These are phyloP conservation scores for Poeciliopsis paucimaculata DNA, from an alignment of 2,797 vertebrate genomes.

Conservation along the genomic window DNA sequence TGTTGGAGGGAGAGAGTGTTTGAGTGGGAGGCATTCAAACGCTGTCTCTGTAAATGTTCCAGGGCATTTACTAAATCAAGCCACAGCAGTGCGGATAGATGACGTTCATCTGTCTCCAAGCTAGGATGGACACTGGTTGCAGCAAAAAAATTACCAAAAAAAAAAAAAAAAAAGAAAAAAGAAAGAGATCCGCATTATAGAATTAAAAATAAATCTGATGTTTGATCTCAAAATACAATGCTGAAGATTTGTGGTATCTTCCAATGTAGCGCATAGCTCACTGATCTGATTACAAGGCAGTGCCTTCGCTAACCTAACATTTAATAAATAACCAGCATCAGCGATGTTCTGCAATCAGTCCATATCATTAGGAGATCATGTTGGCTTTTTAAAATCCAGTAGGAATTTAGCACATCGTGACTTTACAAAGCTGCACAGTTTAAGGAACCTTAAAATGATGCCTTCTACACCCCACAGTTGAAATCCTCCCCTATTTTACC, in stretches of 20 bases:
- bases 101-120: conserved; percentile 64
- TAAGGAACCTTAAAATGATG: too few relatives aligned
- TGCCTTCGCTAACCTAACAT: not conserved
- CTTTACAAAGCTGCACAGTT: not conserved
- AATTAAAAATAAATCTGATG: conserved; percentile 1
- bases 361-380: not conserved
- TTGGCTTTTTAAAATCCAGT: not conserved
- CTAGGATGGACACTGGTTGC: conserved; percentile 52
- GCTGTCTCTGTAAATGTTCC: conserved; percentile 78
- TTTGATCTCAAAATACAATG: conserved; percentile 16
- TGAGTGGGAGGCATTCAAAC: conserved; percentile 79
- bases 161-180: conserved; percentile 22
- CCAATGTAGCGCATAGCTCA: conserved; percentile 14
- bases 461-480: too few relatives aligned
- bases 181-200: not conserved
- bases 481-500: too few relatives aligned
- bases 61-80: conserved; percentile 80
- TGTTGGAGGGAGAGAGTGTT: conserved; percentile 74
- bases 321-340: not conserved
- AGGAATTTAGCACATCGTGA: not conserved
- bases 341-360: not conserved
- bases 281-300: not conserved
- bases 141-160: conserved; percentile 3
- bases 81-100: conserved; percentile 67
- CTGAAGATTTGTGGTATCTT: not conserved